These are phyloP conservation scores for Notolepis coatsorum DNA, from an alignment of 2,797 vertebrate species.

Conservation along the genomic window DNA sequence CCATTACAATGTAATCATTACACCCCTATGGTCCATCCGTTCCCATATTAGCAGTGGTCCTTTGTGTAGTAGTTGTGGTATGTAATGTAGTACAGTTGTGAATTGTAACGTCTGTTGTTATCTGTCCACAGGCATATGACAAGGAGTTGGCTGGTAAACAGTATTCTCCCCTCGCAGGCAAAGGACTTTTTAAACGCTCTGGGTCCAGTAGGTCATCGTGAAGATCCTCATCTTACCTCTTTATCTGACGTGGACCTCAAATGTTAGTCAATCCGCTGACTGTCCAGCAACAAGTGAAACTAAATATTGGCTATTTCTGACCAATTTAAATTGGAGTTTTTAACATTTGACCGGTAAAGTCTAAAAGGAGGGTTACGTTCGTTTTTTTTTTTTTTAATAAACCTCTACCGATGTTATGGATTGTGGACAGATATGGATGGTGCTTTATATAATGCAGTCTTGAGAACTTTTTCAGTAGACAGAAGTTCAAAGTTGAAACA, in stretches of 20 bases:
- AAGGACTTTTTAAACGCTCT: constrained; percentile 32
- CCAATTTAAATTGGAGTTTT: constrained; percentile 1
- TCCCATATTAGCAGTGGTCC: too few species aligned
- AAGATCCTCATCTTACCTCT: constrained; percentile 44
- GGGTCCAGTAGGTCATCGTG: constrained; percentile 22
- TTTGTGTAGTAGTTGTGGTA: background rate
- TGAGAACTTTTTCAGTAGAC: constrained; percentile 37
- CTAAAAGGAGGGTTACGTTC: constrained; percentile 55
- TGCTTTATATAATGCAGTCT: constrained; percentile 63
- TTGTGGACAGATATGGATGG: constrained; percentile 45
- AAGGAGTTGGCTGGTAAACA: constrained; percentile 44
- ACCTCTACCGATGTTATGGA: constrained; percentile 59
- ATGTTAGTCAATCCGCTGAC: constrained; percentile 38
- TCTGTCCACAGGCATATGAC: constrained; percentile 48
- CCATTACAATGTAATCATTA: background rate
- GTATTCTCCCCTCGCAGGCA: constrained; percentile 22
- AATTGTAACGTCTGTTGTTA: background rate
- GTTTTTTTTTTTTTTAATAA: constrained; percentile 16
- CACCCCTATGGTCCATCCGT: background rate
- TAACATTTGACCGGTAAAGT: constrained; percentile 38
- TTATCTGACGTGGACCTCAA: constrained; percentile 38
- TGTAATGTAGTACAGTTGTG: background rate
- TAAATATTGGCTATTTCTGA: constrained; percentile 36
- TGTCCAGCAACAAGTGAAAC: constrained; percentile 41
- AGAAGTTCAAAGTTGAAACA: constrained; percentile 56